Conservation (phyloP, 2,888 invertebrate genomes). For the Melanotus villosus region DNA sequence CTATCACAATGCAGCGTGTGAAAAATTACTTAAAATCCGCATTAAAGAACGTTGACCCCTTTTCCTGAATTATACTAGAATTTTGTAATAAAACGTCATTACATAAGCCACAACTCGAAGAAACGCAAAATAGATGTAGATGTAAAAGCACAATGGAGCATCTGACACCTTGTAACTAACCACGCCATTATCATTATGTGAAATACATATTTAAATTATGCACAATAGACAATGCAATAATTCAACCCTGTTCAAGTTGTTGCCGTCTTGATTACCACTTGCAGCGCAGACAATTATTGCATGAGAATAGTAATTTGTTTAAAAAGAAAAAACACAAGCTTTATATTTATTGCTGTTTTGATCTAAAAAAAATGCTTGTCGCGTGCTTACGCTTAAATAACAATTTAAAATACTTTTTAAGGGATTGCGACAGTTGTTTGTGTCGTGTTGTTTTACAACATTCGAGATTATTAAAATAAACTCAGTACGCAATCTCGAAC, state of each 20-base stretch:
- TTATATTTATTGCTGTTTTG: no score
- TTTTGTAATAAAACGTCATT: conserved; percentile 1
- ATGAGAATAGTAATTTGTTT: no score
- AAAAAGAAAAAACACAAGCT: no score
- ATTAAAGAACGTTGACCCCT: background rate
- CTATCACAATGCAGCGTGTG: background rate
- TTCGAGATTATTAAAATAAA: no score
- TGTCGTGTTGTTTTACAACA: no score
- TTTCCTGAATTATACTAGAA: background rate
- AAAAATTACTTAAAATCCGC: background rate
- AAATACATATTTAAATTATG: conserved; percentile 5
- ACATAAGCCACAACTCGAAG: background rate
- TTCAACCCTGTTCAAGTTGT: no score
- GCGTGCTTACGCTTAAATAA: no score
- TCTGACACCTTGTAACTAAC: background rate
- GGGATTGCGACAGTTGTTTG: no score
- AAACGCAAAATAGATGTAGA: background rate
- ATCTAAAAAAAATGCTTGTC: background rate
- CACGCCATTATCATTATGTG: background rate
- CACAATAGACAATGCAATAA: background rate
- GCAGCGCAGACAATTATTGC: no score
- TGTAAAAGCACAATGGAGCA: background rate
- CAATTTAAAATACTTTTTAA: no score
- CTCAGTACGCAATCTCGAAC: no score
- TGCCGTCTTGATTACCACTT: no score